Base-by-base conservation (phyloP, 2,797 vertebrate genomes). In the Anguilla anguilla region DNA sequence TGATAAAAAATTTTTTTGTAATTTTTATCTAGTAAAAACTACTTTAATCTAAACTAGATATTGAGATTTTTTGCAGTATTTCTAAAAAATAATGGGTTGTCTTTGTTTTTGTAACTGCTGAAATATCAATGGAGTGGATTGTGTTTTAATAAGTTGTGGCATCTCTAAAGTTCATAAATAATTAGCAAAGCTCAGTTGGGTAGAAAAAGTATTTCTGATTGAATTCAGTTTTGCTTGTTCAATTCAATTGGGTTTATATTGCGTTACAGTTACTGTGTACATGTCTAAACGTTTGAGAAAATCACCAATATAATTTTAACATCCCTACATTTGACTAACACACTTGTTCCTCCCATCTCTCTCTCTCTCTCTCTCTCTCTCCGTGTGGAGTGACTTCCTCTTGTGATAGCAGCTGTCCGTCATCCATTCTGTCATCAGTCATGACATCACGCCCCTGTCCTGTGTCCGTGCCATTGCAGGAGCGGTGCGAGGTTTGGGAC, bases 401-500 rank as follows among this genome's bases (percentile, higher is more conserved):
- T 67, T 39, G 57, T 67, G 79, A 28, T 31, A 25, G 35, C 17
- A 59, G 74, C 53, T 3, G 74, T 46, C n/a, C 17, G 15, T n/a
- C 74, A 28, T 11, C 0, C 57, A 55, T 25, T 43, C 35, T 64
- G 86, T 64, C 74, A 55, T 87, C 49, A 84, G 43, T 57, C 87
- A 55, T 43, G 46, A 43, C 31, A 46, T 67, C 81, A 35, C 17
- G 55, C 35, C 13, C 49, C 13, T 67, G 35, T 86, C 15, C 4
- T 9, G n/a, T 11, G n/a, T 35, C 67, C 11, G 74, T 46, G 74
- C 35, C 74, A 19, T 15, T 13, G 15, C 35, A 6, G 72, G 72
- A 35, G 28, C 72, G 28, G 31, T 74, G 72, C 51, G 39, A 15
- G 19, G 39, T 82, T 51, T 49, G 79, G 43, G 43, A 82, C 28